Percentiles rank a stretch among this genome's conserved stretches.
These are phyloP conservation scores for Poecile atricapillus DNA, from an alignment of 2,113 vertebrate species.

Conservation along the genomic window DNA sequence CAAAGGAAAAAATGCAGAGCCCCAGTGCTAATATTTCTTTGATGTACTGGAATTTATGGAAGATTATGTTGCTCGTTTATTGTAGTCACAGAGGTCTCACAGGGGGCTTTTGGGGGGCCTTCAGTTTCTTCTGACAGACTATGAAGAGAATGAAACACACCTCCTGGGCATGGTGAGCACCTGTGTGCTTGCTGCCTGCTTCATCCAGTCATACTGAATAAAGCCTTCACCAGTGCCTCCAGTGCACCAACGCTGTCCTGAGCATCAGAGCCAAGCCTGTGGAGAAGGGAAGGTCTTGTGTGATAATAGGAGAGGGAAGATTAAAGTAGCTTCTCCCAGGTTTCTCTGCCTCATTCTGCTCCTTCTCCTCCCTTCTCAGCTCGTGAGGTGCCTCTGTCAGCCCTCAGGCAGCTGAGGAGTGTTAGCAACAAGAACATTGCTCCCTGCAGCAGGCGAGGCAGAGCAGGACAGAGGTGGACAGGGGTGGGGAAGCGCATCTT, in stretches of 20 bases:
- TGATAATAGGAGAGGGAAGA: background rate
- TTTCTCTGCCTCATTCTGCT: background rate
- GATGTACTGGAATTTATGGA: background rate
- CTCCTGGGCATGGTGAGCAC: background rate
- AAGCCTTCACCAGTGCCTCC: background rate
- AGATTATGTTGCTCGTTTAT: background rate
- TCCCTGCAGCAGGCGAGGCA: background rate
- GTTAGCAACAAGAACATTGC: too few relatives aligned
- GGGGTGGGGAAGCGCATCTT: fast-evolving
- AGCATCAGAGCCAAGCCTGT: background rate
- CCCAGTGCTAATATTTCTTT: background rate
- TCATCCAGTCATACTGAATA: background rate
- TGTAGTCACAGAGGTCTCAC: background rate
- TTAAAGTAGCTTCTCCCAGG: background rate
- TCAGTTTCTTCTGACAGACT: background rate
- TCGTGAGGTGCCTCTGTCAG: background rate
- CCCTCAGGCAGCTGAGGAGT: background rate
- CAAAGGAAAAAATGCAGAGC: background rate
- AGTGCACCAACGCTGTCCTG: fast-evolving
- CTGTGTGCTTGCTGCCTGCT: background rate
- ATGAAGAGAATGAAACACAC: background rate
- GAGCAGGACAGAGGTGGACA: background rate
- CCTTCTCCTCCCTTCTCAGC: background rate
- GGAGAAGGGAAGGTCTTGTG: background rate
- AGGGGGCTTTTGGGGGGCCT: background rate